These are phyloP conservation scores for Lumbricus terrestris DNA, from an alignment of 2,888 invertebrate species.

Conservation along the genomic window DNA sequence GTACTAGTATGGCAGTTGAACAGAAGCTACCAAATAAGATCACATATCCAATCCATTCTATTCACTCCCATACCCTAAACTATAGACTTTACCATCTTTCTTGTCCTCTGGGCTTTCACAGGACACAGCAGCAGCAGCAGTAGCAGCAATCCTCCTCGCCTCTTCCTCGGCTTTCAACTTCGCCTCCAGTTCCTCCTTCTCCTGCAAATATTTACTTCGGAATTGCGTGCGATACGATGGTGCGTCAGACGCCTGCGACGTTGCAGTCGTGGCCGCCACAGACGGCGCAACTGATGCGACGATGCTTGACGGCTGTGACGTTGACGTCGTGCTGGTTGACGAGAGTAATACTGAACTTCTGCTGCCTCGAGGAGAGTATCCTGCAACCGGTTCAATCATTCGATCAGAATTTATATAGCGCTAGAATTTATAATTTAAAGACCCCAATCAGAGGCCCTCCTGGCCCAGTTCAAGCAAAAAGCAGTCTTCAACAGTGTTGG, in stretches of 20 bases:
- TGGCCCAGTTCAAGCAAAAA: too few species aligned
- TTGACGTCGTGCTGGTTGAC: slow-evolving; percentile 14
- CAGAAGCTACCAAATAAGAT: background rate
- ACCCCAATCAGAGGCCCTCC: too few species aligned
- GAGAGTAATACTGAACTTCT: slow-evolving; percentile 11
- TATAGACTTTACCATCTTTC: background rate
- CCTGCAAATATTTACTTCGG: slow-evolving; percentile 22
- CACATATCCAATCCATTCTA: background rate
- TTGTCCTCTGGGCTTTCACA: background rate
- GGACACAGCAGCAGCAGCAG: background rate
- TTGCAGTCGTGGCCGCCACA: slow-evolving; percentile 14
- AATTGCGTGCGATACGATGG: slow-evolving; percentile 14
- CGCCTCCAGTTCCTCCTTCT: slow-evolving; percentile 24
- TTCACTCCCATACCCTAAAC: background rate
- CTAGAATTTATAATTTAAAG: too few species aligned
- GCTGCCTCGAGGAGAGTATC: background rate
- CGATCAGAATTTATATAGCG: too few species aligned
- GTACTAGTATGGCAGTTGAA: background rate
- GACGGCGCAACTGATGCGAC: slow-evolving; percentile 17
- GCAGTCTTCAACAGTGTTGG: too few species aligned
- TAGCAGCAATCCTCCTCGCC: background rate
- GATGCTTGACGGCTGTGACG: slow-evolving; percentile 12
- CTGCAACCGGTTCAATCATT: background rate
- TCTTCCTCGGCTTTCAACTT: slow-evolving; percentile 33
- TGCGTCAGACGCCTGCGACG: background rate